phyloP scores from a whole-genome alignment of 2,113 vertebrate species.

The Nycticebus coucang region DNA sequence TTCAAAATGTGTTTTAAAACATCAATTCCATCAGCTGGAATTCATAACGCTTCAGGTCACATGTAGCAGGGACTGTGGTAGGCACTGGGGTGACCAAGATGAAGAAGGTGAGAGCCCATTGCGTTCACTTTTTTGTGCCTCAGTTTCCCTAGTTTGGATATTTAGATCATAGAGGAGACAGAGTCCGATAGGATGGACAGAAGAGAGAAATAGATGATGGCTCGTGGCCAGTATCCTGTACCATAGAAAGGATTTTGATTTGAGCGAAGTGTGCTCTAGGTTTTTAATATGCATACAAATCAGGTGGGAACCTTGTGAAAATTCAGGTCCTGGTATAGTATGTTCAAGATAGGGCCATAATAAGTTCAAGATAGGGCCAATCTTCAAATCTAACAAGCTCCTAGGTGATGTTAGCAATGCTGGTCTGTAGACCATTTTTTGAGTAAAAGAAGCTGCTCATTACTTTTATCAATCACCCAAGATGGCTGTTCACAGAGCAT shows the following conservation, averaged over 20 bases:
- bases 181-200: background rate
- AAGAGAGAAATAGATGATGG: background rate
- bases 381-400: background rate
- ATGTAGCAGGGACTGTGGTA: background rate
- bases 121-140: background rate
- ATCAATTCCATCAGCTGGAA: background rate
- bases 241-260: background rate
- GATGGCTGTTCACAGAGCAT: background rate
- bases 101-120: background rate
- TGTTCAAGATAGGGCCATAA: no score
- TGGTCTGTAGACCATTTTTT: background rate
- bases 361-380: background rate
- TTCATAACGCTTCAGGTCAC: background rate
- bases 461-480: background rate
- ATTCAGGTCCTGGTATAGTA: background rate
- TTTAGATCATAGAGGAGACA: background rate
- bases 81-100: background rate
- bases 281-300: background rate
- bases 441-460: background rate
- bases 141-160: background rate
- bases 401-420: background rate
- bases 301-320: background rate
- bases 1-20: constrained; percentile 6
- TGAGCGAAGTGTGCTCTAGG: background rate
- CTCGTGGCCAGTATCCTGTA: background rate